phyloP scores from a whole-genome alignment of 2,888 invertebrate genomes.

The Brachyptera putata region DNA sequence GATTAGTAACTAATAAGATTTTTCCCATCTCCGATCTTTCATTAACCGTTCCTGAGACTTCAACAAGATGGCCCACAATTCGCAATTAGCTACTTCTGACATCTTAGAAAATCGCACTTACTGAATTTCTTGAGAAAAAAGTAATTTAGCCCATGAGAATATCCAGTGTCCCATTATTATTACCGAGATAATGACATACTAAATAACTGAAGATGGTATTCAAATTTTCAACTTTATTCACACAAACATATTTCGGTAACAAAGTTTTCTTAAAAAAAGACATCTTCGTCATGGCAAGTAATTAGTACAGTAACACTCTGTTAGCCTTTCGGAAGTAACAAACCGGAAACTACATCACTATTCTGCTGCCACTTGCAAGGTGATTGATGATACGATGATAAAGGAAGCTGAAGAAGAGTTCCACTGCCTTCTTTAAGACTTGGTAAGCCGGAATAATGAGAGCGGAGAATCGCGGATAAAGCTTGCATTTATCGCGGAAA shows the following conservation, averaged over 20 bases:
- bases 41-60: too few relatives aligned
- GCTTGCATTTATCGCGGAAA: too few relatives aligned
- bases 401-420: background rate
- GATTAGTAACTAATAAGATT: too few relatives aligned
- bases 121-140: too few relatives aligned
- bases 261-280: too few relatives aligned
- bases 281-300: background rate
- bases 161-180: background rate
- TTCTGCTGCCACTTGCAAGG: background rate
- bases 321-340: background rate
- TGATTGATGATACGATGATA: background rate
- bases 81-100: too few relatives aligned
- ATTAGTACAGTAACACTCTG: background rate
- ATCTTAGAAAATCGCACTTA: too few relatives aligned
- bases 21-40: too few relatives aligned
- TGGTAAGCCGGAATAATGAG: too few relatives aligned
- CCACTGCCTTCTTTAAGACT: too few relatives aligned
- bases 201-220: background rate
- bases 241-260: background rate
- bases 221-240: background rate
- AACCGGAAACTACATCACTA: slow-evolving; percentile 1
- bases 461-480: too few relatives aligned
- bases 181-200: background rate
- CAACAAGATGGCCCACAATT: too few relatives aligned
- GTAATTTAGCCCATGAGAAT: background rate